A percentile compares a stretch with the other conserved stretches of the same genome.
Conservation (phyloP, 2,113 vertebrate genomes). For the Riparia riparia region DNA sequence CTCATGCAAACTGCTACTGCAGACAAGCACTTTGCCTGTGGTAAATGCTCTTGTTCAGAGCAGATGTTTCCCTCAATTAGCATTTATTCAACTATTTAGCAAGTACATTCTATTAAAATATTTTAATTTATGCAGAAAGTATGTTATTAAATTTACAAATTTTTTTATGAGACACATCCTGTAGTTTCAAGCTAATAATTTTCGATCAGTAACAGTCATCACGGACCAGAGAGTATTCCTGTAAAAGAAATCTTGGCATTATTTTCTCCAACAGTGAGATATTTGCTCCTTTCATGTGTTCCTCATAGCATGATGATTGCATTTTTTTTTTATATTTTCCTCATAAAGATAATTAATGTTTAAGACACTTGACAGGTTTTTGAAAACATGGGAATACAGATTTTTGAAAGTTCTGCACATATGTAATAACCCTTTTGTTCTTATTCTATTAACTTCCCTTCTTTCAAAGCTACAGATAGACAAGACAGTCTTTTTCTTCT, state of each 20-base stretch:
- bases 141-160: constrained; percentile 72
- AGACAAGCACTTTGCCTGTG: constrained; percentile 67
- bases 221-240: constrained; percentile 7
- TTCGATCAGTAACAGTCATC: constrained; percentile 43
- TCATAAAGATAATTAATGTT: neutral
- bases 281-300: constrained; percentile 10
- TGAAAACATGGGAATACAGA: neutral
- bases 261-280: constrained; percentile 10
- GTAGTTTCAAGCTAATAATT: constrained; percentile 71
- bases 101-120: constrained; percentile 70
- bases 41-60: constrained; percentile 68
- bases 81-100: constrained; percentile 70
- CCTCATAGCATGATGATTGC: neutral
- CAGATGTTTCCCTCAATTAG: constrained; percentile 73
- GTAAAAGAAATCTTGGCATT: constrained; percentile 37
- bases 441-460: neutral
- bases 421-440: neutral
- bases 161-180: constrained; percentile 64
- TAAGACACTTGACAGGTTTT: constrained; percentile 31
- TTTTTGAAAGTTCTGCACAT: neutral
- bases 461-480: neutral
- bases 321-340: constrained; percentile 47
- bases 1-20: constrained; percentile 55
- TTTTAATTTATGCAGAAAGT: constrained; percentile 75
- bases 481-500: neutral